phyloP scores from a whole-genome alignment of 2,888 invertebrate genomes.

The Ecdyonurus torrentis region DNA sequence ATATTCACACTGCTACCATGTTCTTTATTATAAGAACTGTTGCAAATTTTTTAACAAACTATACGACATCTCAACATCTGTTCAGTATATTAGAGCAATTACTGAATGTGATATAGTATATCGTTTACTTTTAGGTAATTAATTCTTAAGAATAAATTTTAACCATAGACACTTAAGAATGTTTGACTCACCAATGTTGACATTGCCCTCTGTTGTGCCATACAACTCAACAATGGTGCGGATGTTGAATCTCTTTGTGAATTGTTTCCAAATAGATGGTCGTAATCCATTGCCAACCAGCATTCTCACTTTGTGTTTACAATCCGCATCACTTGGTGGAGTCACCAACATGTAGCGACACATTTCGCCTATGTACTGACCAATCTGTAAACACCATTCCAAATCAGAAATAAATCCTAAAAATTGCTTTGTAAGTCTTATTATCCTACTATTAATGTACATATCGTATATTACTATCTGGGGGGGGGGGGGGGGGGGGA shows the following conservation, averaged over 20 bases:
- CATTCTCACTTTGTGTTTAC: conserved; percentile 53
- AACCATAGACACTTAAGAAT: background rate
- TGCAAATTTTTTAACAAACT: too few species aligned
- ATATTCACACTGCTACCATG: too few species aligned
- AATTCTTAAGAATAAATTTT: too few species aligned
- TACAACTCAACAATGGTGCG: conserved; percentile 80
- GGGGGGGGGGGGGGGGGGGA: too few species aligned
- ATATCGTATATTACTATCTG: too few species aligned
- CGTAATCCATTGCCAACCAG: conserved; percentile 92
- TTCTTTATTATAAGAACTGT: too few species aligned
- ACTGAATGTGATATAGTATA: too few species aligned
- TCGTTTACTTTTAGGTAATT: too few species aligned
- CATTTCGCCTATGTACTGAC: conserved; percentile 81
- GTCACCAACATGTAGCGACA: conserved; percentile 68
- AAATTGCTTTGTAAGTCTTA: conserved; percentile 2
- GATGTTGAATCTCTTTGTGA: conserved; percentile 62
- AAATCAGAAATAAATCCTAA: conserved; percentile 1
- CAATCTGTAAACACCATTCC: conserved; percentile 39
- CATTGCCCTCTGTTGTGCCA: conserved; percentile 94
- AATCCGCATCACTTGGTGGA: conserved; percentile 42
- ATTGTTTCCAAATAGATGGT: conserved; percentile 84
- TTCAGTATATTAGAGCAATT: too few species aligned
- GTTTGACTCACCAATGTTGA: conserved; percentile 56
- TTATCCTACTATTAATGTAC: background rate
- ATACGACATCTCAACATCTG: too few species aligned